These are phyloP conservation scores for Serranus cabrilla DNA, from an alignment of 2,797 vertebrate species.

Conservation along the genomic window DNA sequence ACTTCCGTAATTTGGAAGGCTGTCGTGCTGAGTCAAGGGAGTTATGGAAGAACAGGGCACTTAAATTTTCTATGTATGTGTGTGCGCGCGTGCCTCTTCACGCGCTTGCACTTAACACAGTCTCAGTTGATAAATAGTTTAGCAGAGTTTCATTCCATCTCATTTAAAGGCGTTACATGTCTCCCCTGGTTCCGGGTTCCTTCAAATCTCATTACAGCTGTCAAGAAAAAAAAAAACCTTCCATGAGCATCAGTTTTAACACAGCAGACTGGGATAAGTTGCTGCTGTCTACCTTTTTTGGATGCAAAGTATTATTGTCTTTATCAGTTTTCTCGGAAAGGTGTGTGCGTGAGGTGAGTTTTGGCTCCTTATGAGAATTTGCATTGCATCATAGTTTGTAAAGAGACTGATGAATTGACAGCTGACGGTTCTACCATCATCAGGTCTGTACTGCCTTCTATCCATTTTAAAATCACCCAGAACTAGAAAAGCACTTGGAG, in stretches of 20 bases:
- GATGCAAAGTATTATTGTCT: constrained; percentile 35
- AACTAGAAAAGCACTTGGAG: too few species aligned
- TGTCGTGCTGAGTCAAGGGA: constrained; percentile 40
- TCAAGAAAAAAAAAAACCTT: constrained; percentile 39
- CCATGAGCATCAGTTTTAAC: constrained; percentile 17
- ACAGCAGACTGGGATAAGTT: constrained; percentile 38
- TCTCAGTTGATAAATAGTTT: constrained; percentile 68
- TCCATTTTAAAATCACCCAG: neutral
- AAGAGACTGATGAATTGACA: constrained; percentile 6
- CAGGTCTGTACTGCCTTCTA: constrained; percentile 1
- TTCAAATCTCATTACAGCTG: constrained; percentile 64
- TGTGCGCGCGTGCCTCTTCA: constrained; percentile 11
- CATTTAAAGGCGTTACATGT: constrained; percentile 65
- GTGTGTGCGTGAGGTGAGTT: neutral
- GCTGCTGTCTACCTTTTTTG: constrained; percentile 20
- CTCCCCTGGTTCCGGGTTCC: constrained; percentile 54
- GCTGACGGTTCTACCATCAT: neutral
- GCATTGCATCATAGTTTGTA: constrained; percentile 14
- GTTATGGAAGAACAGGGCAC: constrained; percentile 28
- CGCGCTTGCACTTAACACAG: constrained; percentile 43
- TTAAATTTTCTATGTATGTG: constrained; percentile 24
- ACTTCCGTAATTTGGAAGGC: constrained; percentile 44
- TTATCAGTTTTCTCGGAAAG: constrained; percentile 36
- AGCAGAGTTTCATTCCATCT: constrained; percentile 67
- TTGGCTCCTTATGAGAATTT: constrained; percentile 7